phyloP scores from a whole-genome alignment of 2,888 invertebrate species.

The Galerucella nymphaeae region DNA sequence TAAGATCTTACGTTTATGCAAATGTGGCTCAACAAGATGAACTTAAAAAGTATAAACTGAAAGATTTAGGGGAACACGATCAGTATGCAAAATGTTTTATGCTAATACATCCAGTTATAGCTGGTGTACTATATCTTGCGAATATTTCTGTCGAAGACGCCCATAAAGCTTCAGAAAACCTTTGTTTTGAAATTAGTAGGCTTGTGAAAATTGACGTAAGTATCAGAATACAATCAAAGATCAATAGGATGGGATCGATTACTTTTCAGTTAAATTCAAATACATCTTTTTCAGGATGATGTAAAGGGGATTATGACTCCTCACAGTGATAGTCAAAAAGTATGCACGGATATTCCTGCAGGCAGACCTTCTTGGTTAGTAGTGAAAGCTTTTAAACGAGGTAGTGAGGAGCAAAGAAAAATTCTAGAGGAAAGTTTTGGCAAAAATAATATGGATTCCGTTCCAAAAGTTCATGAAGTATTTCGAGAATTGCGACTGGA shows the following conservation, averaged over 20 bases:
- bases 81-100: background rate
- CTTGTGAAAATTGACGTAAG: constrained; percentile 17
- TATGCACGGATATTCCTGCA: background rate
- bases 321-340: background rate
- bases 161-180: background rate
- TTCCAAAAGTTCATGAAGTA: background rate
- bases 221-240: background rate
- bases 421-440: background rate
- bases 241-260: too few species aligned
- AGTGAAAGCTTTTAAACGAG: background rate
- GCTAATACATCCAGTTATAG: background rate
- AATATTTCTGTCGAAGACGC: constrained; percentile 11
- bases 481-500: background rate
- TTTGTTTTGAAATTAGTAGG: background rate
- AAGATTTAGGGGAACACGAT: background rate
- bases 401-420: background rate
- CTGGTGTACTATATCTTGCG: constrained; percentile 7
- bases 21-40: background rate
- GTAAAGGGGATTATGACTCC: background rate
- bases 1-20: background rate
- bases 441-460: background rate
- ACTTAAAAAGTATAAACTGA: background rate
- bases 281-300: background rate
- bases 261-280: too few species aligned
- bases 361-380: constrained; percentile 11